These are phyloP conservation scores for Echinarachnius parma DNA, from an alignment of 53 echinoderm and acorn worm genomes.

Conservation along the genomic window DNA sequence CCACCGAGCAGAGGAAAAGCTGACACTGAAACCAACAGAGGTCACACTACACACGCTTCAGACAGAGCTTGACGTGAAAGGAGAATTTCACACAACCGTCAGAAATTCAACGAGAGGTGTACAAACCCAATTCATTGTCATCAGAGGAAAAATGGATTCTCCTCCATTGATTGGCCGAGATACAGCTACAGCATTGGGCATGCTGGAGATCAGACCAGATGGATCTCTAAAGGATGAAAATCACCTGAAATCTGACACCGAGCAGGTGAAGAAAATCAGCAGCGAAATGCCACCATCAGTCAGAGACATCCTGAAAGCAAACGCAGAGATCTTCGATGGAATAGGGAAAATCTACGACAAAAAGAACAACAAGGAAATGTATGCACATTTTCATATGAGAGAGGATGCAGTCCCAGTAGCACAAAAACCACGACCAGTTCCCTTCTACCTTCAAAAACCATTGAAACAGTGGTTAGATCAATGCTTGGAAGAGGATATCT, in stretches of 20 bases:
- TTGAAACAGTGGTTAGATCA: conserved; percentile 51
- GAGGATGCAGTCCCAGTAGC: conserved; percentile 48
- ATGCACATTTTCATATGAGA: conserved; percentile 53
- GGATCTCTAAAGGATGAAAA: conserved; percentile 7
- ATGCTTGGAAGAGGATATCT: conserved; percentile 50
- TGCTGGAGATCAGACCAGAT: conserved; percentile 47
- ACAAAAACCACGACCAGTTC: conserved; percentile 57
- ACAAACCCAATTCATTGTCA: conserved; percentile 51
- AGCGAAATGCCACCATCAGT: neutral
- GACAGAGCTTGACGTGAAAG: conserved; percentile 43
- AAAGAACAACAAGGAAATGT: conserved; percentile 41
- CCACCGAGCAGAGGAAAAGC: conserved; percentile 23
- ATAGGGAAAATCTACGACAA: conserved; percentile 38
- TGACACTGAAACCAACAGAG: conserved; percentile 9
- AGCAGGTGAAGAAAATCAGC: too few relatives aligned
- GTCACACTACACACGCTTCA: conserved; percentile 27
- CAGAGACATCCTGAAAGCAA: neutral
- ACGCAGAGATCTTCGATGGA: conserved; percentile 43
- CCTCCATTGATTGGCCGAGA: conserved; percentile 38
- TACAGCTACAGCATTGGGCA: conserved; percentile 9
- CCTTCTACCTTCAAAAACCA: conserved; percentile 54
- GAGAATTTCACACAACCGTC: conserved; percentile 28
- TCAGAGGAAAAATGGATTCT: conserved; percentile 46
- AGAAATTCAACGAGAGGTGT: conserved; percentile 42
- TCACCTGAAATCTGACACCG: conserved; percentile 2